Evolutionary conservation across 2,113 vertebrate species (phyloP).

Genomic region (Mirza zaza): DNA sequence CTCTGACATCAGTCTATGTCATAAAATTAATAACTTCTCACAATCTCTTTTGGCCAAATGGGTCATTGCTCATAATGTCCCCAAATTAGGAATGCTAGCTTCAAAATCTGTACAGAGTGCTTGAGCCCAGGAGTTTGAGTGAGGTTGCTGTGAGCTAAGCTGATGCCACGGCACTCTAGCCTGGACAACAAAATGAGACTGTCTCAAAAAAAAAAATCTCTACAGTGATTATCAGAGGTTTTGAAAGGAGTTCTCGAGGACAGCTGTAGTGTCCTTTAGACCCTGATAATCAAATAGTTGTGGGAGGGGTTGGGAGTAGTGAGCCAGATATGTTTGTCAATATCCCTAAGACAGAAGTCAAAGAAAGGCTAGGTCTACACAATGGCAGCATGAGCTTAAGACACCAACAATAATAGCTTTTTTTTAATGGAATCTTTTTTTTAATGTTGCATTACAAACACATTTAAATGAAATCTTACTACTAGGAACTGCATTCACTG

Average conservation of each 20-base stretch:
- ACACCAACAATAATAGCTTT: neutral
- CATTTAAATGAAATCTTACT: neutral
- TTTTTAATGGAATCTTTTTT: neutral
- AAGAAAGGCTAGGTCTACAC: neutral
- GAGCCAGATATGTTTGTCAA: neutral
- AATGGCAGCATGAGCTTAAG: neutral
- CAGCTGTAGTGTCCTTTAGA: neutral
- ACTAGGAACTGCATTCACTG: neutral
- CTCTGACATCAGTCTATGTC: neutral
- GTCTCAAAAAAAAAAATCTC: too few relatives aligned
- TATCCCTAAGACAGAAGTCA: neutral
- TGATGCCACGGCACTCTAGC: too few relatives aligned
- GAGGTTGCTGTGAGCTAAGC: too few relatives aligned
- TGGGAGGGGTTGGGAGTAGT: neutral
- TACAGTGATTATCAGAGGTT: neutral
- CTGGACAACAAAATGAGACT: too few relatives aligned
- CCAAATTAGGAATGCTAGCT: neutral
- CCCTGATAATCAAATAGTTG: neutral
- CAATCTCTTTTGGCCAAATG: neutral
- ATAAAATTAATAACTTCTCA: neutral
- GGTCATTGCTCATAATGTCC: neutral
- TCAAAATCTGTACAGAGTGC: neutral
- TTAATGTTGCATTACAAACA: neutral
- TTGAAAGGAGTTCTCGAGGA: neutral
- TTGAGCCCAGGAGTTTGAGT: too few relatives aligned